Evolutionary conservation across 2,113 vertebrate genomes (phyloP).

Genomic region (Struthio camelus): DNA sequence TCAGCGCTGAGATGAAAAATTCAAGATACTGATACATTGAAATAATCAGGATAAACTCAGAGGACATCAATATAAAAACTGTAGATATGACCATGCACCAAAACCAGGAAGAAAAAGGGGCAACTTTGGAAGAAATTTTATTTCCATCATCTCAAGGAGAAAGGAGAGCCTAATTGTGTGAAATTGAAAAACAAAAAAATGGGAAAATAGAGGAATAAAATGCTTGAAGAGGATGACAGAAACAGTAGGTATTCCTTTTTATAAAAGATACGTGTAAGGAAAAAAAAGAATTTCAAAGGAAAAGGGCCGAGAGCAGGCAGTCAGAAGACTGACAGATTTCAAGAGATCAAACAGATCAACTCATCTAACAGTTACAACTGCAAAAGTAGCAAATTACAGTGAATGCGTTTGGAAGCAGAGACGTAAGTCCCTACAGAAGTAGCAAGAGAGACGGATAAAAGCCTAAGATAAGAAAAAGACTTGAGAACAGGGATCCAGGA

Average conservation of each 20-base stretch:
- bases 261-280: background rate
- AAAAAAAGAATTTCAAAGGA: background rate
- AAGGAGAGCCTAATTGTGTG: background rate
- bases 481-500: background rate
- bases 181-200: background rate
- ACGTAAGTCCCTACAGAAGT: background rate
- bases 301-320: background rate
- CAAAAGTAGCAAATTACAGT: background rate
- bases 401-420: background rate
- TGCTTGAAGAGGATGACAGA: background rate
- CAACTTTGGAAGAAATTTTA: background rate
- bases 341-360: background rate
- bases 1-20: background rate
- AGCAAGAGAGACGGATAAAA: background rate
- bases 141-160: background rate
- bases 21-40: background rate
- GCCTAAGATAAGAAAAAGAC: background rate
- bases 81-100: background rate
- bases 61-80: background rate
- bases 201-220: background rate
- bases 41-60: background rate
- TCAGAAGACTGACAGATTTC: background rate
- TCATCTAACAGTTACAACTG: background rate
- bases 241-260: background rate
- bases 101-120: background rate